A percentile compares a stretch with the other conserved stretches of the same genome.
Evolutionary conservation across 2,113 vertebrate species (phyloP).

Genomic region (Cyprinodon variegatus): DNA sequence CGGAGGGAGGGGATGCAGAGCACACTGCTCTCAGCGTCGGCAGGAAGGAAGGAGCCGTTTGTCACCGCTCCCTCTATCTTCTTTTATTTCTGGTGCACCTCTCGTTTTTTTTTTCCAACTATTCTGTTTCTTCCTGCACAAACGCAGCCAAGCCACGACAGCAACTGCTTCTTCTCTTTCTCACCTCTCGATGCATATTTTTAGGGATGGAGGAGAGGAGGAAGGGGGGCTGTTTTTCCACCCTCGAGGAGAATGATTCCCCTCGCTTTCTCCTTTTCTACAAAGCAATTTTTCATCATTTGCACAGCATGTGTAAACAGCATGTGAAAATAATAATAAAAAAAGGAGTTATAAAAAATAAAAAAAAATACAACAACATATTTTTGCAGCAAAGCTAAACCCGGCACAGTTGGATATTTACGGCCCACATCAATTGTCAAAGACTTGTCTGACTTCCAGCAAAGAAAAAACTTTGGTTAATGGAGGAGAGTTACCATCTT

Average conservation of each 20-base stretch:
- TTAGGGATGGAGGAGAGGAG: conserved; percentile 33
- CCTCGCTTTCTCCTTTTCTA: conserved; percentile 38
- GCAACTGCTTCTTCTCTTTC: conserved; percentile 48
- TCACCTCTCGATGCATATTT: conserved; percentile 57
- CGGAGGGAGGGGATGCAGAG: conserved; percentile 82
- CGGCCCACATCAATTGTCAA: conserved; percentile 21
- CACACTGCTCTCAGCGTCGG: conserved; percentile 80
- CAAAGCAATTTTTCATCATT: conserved; percentile 61
- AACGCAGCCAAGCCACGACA: conserved; percentile 44
- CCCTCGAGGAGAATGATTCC: conserved; percentile 31
- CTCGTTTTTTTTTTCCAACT: conserved; percentile 55
- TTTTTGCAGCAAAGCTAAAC: neutral
- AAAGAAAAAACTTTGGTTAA: neutral
- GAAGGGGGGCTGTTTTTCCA: neutral
- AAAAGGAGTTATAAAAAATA: conserved; percentile 9
- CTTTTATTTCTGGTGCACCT: conserved; percentile 59
- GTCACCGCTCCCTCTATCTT: conserved; percentile 80
- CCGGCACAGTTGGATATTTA: conserved; percentile 20
- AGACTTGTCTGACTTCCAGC: neutral
- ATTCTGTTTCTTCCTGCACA: conserved; percentile 44
- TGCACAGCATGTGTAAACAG: conserved; percentile 53
- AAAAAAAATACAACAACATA: neutral
- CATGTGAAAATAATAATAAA: conserved; percentile 6
- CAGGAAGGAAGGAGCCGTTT: conserved; percentile 89
- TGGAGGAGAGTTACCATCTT: neutral